phyloP scores from a whole-genome alignment of 1,140 invertebrate species.

The Wiebesia pumilae region DNA sequence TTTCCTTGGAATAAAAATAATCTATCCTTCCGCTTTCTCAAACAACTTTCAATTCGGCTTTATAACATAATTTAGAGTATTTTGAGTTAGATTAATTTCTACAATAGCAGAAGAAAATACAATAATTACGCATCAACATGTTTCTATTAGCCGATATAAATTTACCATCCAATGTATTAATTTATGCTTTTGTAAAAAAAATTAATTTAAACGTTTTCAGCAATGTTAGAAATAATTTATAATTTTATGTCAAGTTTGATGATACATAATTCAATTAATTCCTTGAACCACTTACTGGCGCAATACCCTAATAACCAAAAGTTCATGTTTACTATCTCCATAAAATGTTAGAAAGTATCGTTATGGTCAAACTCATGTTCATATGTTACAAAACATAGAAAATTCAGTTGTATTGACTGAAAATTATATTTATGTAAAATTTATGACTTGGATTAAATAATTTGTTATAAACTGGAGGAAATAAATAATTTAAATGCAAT shows the following conservation, averaged over 20 bases:
- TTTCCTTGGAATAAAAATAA: too few relatives aligned
- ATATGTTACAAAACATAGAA: neutral
- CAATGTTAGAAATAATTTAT: neutral
- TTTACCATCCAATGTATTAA: neutral
- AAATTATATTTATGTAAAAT: neutral
- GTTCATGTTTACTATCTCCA: conserved; percentile 32
- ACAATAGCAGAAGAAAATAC: too few relatives aligned
- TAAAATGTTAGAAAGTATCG: conserved; percentile 34
- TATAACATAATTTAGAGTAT: too few relatives aligned
- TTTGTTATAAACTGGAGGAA: too few relatives aligned
- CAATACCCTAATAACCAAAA: conserved; percentile 15
- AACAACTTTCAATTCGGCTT: too few relatives aligned
- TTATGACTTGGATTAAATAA: neutral
- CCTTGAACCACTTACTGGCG: conserved; percentile 6
- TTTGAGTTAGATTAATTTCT: too few relatives aligned
- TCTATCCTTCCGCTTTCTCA: too few relatives aligned
- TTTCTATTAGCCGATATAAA: too few relatives aligned
- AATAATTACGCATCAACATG: too few relatives aligned
- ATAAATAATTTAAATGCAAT: too few relatives aligned
- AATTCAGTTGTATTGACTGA: neutral
- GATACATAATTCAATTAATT: conserved; percentile 42
- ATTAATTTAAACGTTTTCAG: neutral
- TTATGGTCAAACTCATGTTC: conserved; percentile 29
- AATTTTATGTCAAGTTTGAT: conserved; percentile 3
- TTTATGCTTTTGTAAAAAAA: neutral